Conservation (phyloP, 2,797 vertebrate genomes). For the Gadopsis bispinosus region DNA sequence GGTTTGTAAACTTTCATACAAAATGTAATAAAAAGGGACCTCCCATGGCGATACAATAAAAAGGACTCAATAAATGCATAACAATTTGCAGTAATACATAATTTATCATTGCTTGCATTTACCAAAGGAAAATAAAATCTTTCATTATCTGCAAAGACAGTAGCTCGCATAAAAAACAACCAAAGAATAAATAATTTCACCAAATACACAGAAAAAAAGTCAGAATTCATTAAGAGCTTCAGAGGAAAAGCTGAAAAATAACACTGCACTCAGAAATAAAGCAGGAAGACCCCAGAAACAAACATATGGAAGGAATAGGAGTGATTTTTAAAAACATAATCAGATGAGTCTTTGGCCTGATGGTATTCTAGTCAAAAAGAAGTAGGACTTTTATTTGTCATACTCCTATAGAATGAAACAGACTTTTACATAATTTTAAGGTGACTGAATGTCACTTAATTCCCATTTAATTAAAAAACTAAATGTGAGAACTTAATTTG, state of each 20-base stretch:
- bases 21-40: slow-evolving; percentile 19
- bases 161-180: slow-evolving; percentile 25
- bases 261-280: background rate
- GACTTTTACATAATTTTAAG: background rate
- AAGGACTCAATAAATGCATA: slow-evolving; percentile 11
- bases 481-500: background rate
- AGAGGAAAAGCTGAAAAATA: background rate
- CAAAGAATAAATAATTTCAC: slow-evolving; percentile 67
- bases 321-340: no score
- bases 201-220: slow-evolving; percentile 54
- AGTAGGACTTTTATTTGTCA: no score
- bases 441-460: slow-evolving; percentile 5
- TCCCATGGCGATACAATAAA: slow-evolving; percentile 14
- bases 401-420: background rate
- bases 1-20: slow-evolving; percentile 48
- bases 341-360: background rate
- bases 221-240: slow-evolving; percentile 43
- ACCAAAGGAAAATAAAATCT: slow-evolving; percentile 34
- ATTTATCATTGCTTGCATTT: slow-evolving; percentile 8
- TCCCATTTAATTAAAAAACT: background rate
- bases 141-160: slow-evolving; percentile 27
- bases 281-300: background rate
- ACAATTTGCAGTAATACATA: slow-evolving; percentile 2
- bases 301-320: background rate
- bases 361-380: no score